These are phyloP conservation scores for Syritta pipiens DNA, from an alignment of 2,888 invertebrate genomes.

Conservation along the genomic window DNA sequence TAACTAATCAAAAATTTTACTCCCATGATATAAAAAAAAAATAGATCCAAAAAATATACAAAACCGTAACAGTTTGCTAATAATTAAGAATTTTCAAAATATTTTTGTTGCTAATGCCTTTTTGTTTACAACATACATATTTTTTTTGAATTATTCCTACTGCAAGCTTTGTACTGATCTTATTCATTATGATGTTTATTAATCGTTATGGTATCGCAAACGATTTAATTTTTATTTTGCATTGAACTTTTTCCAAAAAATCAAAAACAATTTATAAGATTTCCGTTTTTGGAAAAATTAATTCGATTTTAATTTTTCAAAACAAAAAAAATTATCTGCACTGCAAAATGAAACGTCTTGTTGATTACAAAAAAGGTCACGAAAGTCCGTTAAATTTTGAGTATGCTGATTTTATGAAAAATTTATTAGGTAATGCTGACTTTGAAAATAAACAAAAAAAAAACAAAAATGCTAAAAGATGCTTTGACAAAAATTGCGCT, in stretches of 20 bases:
- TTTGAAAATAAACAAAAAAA: conserved; percentile 1
- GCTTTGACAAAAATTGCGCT: conserved; percentile 42
- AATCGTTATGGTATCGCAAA: conserved; percentile 33
- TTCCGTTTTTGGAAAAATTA: conserved; percentile 12
- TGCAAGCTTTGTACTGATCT: conserved; percentile 64
- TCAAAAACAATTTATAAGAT: background rate
- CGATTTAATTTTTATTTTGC: conserved; percentile 50
- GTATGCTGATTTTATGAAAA: conserved; percentile 23
- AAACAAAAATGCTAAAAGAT: conserved; percentile 3
- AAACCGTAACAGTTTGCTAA: conserved; percentile 65
- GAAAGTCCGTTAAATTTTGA: conserved; percentile 20
- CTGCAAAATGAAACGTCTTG: background rate
- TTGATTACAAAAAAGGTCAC: conserved; percentile 21
- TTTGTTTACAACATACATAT: conserved; percentile 41
- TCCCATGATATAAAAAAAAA: conserved; percentile 3
- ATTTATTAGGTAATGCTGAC: conserved; percentile 26
- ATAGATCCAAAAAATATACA: conserved; percentile 4
- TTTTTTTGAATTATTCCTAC: conserved; percentile 39
- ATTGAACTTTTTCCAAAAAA: conserved; percentile 36
- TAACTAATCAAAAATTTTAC: conserved; percentile 22
- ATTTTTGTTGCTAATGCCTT: conserved; percentile 64
- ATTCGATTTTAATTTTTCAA: background rate
- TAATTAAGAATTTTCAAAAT: conserved; percentile 29
- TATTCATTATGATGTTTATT: conserved; percentile 51
- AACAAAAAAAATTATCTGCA: background rate